These are phyloP conservation scores for Smittia aterrima DNA, from an alignment of 2,888 invertebrate species.

Conservation along the genomic window DNA sequence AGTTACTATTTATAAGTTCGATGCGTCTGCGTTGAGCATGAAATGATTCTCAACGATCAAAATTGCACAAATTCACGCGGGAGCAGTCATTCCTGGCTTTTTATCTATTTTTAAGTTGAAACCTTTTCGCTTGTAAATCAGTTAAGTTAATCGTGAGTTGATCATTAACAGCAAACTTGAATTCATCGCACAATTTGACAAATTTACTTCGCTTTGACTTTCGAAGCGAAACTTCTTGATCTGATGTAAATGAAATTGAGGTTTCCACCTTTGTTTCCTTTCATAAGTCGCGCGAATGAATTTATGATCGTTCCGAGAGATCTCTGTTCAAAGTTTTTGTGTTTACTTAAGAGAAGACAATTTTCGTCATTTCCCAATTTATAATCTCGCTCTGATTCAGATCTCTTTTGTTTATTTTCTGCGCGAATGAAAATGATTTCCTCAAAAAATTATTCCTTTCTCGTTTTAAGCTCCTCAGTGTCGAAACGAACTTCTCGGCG, in stretches of 20 bases:
- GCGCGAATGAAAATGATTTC: conserved; percentile 22
- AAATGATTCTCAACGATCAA: not conserved
- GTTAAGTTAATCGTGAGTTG: not conserved
- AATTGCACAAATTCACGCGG: conserved; percentile 18
- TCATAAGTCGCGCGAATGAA: not conserved
- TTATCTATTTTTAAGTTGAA: conserved; percentile 25
- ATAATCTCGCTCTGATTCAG: conserved; percentile 3
- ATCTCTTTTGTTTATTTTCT: conserved; percentile 35
- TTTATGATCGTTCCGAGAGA: conserved; percentile 12
- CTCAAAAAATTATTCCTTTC: conserved; percentile 8
- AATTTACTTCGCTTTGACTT: too few relatives aligned
- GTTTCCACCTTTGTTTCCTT: too few relatives aligned
- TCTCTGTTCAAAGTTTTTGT: too few relatives aligned
- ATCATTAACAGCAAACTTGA: too few relatives aligned
- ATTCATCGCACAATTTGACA: too few relatives aligned
- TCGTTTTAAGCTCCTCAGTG: not conserved
- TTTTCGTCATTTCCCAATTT: conserved; percentile 36
- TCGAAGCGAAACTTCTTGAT: not conserved
- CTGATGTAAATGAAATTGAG: not conserved
- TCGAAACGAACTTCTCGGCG: not conserved
- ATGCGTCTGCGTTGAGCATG: conserved; percentile 6
- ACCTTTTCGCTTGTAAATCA: not conserved
- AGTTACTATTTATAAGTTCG: conserved; percentile 18
- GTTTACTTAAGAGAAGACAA: conserved; percentile 36
- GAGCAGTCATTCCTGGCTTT: not conserved